phyloP scores from a whole-genome alignment of 2,888 invertebrate genomes.

The Ferdinandea cuprea region DNA sequence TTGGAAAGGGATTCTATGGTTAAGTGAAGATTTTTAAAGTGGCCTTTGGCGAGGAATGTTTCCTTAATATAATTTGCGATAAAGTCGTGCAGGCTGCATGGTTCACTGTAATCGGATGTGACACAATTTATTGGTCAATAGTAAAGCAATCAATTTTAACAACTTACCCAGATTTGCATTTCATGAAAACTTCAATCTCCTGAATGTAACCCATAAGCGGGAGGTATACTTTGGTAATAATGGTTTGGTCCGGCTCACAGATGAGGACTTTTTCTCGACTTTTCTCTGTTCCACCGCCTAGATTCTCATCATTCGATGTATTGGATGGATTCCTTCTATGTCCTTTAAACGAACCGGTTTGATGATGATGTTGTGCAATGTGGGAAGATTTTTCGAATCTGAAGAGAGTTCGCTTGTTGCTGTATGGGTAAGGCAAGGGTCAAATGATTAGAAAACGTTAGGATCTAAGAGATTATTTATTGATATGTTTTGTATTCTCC shows the following conservation, averaged over 20 bases:
- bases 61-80: slow-evolving; percentile 94
- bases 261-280: slow-evolving; percentile 87
- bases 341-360: slow-evolving; percentile 77
- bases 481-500: too few relatives aligned
- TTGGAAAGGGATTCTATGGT: slow-evolving; percentile 89
- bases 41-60: slow-evolving; percentile 91
- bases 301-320: slow-evolving; percentile 81
- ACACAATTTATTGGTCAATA: too few relatives aligned
- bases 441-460: too few relatives aligned
- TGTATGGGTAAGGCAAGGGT: slow-evolving; percentile 70
- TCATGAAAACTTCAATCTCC: slow-evolving; percentile 90
- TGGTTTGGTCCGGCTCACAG: slow-evolving; percentile 89
- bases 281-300: slow-evolving; percentile 78
- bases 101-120: slow-evolving; percentile 85
- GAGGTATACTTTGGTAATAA: slow-evolving; percentile 91
- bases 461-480: too few relatives aligned
- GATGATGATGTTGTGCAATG: slow-evolving; percentile 76
- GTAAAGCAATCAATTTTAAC: slow-evolving; percentile 32
- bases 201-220: slow-evolving; percentile 92
- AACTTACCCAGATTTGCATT: slow-evolving; percentile 84
- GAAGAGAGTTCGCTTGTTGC: slow-evolving; percentile 86
- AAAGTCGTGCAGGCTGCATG: slow-evolving; percentile 92
- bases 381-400: slow-evolving; percentile 87
- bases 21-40: slow-evolving; percentile 83
- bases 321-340: slow-evolving; percentile 82